These are phyloP conservation scores for Drosophila arawakana DNA, from an alignment of 1,140 invertebrate genomes.

Conservation along the genomic window DNA sequence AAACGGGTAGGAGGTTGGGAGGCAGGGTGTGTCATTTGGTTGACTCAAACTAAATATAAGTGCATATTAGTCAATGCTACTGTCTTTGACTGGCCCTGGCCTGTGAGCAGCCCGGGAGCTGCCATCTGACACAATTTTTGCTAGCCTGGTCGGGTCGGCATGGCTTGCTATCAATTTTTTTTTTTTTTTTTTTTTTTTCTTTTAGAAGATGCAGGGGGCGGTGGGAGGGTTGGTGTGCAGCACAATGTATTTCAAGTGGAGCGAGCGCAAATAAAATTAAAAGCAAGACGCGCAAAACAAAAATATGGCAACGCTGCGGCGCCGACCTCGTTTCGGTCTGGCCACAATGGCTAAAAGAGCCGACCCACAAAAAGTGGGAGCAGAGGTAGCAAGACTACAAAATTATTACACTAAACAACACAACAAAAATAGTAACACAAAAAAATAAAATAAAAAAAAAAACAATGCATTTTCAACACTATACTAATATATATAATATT, in stretches of 20 bases:
- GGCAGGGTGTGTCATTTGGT: background rate
- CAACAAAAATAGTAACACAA: too few species aligned
- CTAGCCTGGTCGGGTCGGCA: background rate
- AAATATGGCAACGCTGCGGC: constrained; percentile 75
- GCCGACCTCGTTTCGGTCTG: constrained; percentile 72
- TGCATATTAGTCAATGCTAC: constrained; percentile 63
- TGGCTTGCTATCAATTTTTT: background rate
- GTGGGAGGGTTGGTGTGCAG: constrained; percentile 35
- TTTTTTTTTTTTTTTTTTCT: constrained; percentile 27
- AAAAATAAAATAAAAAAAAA: too few species aligned
- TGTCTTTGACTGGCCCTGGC: constrained; percentile 66
- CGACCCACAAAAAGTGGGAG: constrained; percentile 7
- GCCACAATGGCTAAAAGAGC: constrained; percentile 48
- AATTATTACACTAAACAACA: too few species aligned
- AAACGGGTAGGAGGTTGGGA: background rate
- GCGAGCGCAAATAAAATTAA: constrained; percentile 78
- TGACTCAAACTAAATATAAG: constrained; percentile 58
- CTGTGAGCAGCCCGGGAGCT: constrained; percentile 44
- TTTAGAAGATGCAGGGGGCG: constrained; percentile 42
- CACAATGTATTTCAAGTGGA: constrained; percentile 81
- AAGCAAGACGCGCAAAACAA: constrained; percentile 60
- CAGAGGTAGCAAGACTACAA: too few species aligned
- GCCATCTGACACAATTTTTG: constrained; percentile 52
- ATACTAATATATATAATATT: too few species aligned
- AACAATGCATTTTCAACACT: too few species aligned